A percentile compares a stretch with the other conserved stretches of the same genome.
Evolutionary conservation across 2,113 vertebrate species (phyloP).

Genomic region (Paradisaea rubra): DNA sequence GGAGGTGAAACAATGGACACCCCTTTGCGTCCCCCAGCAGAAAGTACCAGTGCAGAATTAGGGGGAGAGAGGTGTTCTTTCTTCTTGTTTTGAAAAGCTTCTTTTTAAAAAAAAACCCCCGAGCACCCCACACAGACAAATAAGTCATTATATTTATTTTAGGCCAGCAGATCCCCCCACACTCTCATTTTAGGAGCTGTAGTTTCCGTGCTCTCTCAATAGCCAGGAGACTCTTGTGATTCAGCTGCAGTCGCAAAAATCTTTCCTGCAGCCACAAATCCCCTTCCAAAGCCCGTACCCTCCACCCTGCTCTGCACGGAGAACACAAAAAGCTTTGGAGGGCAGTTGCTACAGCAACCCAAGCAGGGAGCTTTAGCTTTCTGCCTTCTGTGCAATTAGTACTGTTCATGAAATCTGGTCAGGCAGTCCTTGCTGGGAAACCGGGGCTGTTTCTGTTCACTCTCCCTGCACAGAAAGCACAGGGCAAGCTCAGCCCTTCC

Average conservation of each 20-base stretch:
- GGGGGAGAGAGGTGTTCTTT: not conserved
- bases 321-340: not conserved
- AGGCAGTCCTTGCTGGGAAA: not conserved
- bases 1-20: fast-evolving
- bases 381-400: not conserved
- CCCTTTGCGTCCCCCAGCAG: not conserved
- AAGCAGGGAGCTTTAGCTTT: not conserved
- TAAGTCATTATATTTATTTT: not conserved
- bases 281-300: not conserved
- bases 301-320: not conserved
- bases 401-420: not conserved
- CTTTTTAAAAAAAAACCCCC: not conserved
- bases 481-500: not conserved
- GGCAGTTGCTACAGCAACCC: conserved; percentile 2
- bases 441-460: not conserved
- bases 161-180: not conserved
- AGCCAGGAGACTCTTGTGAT: not conserved
- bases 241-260: not conserved
- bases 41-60: fast-evolving
- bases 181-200: not conserved
- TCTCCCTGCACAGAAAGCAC: not conserved
- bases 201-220: not conserved
- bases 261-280: not conserved
- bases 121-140: not conserved
- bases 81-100: not conserved